These are phyloP conservation scores for Aphidoletes aphidimyza DNA, from an alignment of 2,888 invertebrate species.

Conservation along the genomic window DNA sequence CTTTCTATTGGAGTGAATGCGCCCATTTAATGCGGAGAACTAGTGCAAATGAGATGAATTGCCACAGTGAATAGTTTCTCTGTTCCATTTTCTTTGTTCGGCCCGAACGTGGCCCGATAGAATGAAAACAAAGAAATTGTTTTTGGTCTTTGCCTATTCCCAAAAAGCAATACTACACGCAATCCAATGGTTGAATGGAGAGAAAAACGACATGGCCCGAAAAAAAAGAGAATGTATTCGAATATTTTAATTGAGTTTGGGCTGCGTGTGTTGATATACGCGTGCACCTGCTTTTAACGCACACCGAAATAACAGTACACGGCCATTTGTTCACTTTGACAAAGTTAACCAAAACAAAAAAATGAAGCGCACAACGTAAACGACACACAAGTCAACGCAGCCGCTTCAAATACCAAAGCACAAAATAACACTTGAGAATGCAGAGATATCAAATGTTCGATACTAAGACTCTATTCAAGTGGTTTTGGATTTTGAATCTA, in stretches of 20 bases:
- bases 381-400: constrained; percentile 1
- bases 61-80: not conserved
- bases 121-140: not conserved
- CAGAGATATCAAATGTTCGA: no score
- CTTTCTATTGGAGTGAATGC: constrained; percentile 5
- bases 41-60: constrained; percentile 13
- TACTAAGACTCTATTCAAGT: no score
- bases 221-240: constrained; percentile 48
- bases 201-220: not conserved
- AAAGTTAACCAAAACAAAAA: not conserved
- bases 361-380: not conserved
- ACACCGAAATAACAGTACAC: constrained; percentile 38
- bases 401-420: not conserved
- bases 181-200: not conserved
- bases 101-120: not conserved
- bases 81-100: not conserved
- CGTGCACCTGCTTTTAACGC: constrained; percentile 16
- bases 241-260: constrained; percentile 46
- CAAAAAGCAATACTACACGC: not conserved
- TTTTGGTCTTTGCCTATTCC: constrained; percentile 4
- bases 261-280: not conserved
- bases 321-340: constrained; percentile 40
- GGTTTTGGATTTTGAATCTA: not conserved
- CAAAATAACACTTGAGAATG: no score
- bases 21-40: not conserved